phyloP scores from a whole-genome alignment of 2,888 invertebrate genomes.

The Rhagonycha lutea region DNA sequence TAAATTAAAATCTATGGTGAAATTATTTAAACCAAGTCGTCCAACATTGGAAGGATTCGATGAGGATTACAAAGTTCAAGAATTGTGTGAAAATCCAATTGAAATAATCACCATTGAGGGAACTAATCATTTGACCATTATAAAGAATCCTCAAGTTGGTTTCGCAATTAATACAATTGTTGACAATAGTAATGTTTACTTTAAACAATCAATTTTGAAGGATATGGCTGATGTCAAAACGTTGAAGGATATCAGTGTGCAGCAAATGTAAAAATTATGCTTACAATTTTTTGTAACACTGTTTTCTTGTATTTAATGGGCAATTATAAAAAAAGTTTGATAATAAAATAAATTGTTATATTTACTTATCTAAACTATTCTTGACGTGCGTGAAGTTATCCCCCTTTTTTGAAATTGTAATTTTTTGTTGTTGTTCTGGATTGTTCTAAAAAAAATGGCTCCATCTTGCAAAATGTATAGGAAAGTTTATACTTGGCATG shows the following conservation, averaged over 20 bases:
- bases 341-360: neutral
- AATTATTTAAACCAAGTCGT: constrained; percentile 67
- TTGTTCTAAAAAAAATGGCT: too few relatives aligned
- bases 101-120: constrained; percentile 70
- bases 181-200: neutral
- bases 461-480: too few relatives aligned
- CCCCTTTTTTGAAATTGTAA: too few relatives aligned
- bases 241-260: neutral
- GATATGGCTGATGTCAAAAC: neutral
- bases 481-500: too few relatives aligned
- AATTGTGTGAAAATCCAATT: constrained; percentile 61
- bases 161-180: constrained; percentile 60
- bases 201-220: constrained; percentile 8
- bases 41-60: constrained; percentile 59
- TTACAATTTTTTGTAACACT: neutral
- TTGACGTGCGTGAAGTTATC: too few relatives aligned
- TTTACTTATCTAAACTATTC: neutral
- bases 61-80: constrained; percentile 69
- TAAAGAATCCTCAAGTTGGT: constrained; percentile 67
- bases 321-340: neutral
- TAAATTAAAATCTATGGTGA: constrained; percentile 60
- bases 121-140: constrained; percentile 68
- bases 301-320: neutral
- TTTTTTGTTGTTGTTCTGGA: too few relatives aligned
- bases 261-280: neutral